phyloP scores from a whole-genome alignment of 2,888 invertebrate species.

The Drosophila koepferae region DNA sequence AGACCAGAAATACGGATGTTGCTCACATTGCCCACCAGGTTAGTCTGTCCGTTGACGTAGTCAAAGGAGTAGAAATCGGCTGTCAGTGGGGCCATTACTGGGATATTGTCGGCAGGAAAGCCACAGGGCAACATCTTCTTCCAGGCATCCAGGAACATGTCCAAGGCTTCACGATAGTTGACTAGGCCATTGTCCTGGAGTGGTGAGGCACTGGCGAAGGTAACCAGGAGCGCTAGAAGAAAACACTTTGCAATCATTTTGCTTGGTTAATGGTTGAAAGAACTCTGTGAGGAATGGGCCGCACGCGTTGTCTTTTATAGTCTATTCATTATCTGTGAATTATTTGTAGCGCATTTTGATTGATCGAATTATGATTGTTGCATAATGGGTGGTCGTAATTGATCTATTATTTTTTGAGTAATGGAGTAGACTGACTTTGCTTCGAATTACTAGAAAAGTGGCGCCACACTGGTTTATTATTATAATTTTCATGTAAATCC shows the following conservation, averaged over 20 bases:
- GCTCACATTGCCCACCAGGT: slow-evolving; percentile 61
- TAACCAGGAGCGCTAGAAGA: slow-evolving; percentile 49
- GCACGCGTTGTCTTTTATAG: slow-evolving; percentile 7
- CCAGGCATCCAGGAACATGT: slow-evolving; percentile 50
- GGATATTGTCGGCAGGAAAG: slow-evolving; percentile 56
- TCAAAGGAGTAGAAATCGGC: slow-evolving; percentile 33
- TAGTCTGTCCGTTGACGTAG: slow-evolving; percentile 31
- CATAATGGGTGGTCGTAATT: not conserved
- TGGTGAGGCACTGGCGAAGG: slow-evolving; percentile 23
- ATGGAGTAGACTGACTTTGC: not conserved
- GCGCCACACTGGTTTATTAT: not conserved
- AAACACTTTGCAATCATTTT: slow-evolving; percentile 19
- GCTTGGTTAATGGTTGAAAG: not conserved
- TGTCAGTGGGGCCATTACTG: slow-evolving; percentile 64
- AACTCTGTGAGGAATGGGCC: not conserved
- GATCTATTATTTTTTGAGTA: not conserved
- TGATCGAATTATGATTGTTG: not conserved
- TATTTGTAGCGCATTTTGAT: not conserved
- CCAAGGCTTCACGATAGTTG: slow-evolving; percentile 56
- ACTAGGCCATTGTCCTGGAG: slow-evolving; percentile 21
- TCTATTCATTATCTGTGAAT: slow-evolving; percentile 1
- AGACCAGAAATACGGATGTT: slow-evolving; percentile 68
- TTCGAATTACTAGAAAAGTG: not conserved
- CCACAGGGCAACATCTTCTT: slow-evolving; percentile 76
- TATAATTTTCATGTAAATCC: not conserved